Conservation (phyloP, 2,113 vertebrate genomes). For the Paralichthys olivaceus region DNA sequence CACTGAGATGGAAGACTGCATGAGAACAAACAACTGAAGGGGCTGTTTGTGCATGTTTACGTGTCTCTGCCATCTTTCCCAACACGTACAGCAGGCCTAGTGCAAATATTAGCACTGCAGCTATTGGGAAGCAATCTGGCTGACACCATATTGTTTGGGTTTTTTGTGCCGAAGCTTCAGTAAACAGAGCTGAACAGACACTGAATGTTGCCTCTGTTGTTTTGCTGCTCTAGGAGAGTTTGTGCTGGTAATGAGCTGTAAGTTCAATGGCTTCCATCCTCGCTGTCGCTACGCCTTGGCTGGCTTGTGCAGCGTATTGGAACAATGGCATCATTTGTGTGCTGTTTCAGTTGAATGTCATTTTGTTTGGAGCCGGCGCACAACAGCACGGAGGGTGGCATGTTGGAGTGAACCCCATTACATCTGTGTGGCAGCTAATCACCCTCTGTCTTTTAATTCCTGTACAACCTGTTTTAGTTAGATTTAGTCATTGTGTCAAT, state of each 20-base stretch:
- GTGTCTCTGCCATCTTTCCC: conserved; percentile 65
- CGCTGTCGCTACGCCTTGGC: conserved; percentile 28
- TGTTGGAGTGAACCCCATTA: conserved; percentile 40
- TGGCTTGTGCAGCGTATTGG: conserved; percentile 47
- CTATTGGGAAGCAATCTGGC: conserved; percentile 76
- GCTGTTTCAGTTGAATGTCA: conserved; percentile 48
- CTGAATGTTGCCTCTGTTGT: conserved; percentile 47
- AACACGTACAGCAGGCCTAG: conserved; percentile 69
- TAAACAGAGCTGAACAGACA: conserved; percentile 68
- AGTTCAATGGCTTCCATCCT: conserved; percentile 62
- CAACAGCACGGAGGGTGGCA: conserved; percentile 15
- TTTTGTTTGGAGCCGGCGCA: conserved; percentile 44
- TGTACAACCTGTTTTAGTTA: conserved; percentile 30
- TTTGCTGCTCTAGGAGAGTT: conserved; percentile 49
- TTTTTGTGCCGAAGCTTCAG: conserved; percentile 52
- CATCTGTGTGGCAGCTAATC: conserved; percentile 40
- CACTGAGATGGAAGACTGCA: conserved; percentile 59
- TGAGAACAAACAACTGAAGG: conserved; percentile 69
- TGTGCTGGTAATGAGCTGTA: conserved; percentile 57
- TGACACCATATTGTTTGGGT: conserved; percentile 67
- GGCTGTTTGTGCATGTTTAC: conserved; percentile 31
- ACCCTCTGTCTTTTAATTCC: conserved; percentile 13
- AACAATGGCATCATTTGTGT: conserved; percentile 44
- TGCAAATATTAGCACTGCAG: conserved; percentile 76
- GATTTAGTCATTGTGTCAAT: conserved; percentile 5